A percentile compares a stretch with the other conserved stretches of the same genome.
Conservation (phyloP, 2,113 vertebrate species). For the Elgaria multicarinata region DNA sequence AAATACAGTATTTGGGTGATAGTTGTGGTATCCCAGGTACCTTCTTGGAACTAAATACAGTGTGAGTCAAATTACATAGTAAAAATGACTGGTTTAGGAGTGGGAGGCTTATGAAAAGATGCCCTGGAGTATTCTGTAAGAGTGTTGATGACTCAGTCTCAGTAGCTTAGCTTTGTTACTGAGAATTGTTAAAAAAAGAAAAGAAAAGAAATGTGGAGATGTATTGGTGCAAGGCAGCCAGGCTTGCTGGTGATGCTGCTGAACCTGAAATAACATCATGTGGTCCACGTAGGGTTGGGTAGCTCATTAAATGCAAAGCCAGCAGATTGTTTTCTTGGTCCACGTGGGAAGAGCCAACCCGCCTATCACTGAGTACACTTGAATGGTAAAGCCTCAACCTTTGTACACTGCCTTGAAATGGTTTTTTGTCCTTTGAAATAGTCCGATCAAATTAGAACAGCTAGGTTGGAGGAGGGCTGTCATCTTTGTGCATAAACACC, state of each 20-base stretch:
- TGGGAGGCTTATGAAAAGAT: neutral
- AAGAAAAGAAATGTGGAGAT: neutral
- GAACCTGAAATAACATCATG: too few relatives aligned
- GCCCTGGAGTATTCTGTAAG: neutral
- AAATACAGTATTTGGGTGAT: neutral
- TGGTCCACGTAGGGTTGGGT: neutral
- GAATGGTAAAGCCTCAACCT: neutral
- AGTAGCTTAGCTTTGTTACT: neutral
- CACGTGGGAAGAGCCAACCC: too few relatives aligned
- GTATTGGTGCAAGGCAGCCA: neutral
- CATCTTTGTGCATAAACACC: too few relatives aligned
- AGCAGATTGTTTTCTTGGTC: neutral
- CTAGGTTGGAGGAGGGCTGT: neutral
- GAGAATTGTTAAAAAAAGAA: too few relatives aligned
- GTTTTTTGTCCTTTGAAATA: neutral
- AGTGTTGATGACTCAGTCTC: neutral
- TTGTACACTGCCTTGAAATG: neutral
- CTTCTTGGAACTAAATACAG: neutral
- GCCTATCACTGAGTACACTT: neutral
- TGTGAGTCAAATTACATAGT: neutral
- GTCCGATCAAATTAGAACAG: neutral
- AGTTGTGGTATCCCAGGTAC: neutral
- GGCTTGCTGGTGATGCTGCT: too few relatives aligned
- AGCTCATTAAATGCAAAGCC: neutral
- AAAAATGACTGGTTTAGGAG: neutral